These are phyloP conservation scores for Cryptocephalus primarius DNA, from an alignment of 2,888 invertebrate species.

Conservation along the genomic window DNA sequence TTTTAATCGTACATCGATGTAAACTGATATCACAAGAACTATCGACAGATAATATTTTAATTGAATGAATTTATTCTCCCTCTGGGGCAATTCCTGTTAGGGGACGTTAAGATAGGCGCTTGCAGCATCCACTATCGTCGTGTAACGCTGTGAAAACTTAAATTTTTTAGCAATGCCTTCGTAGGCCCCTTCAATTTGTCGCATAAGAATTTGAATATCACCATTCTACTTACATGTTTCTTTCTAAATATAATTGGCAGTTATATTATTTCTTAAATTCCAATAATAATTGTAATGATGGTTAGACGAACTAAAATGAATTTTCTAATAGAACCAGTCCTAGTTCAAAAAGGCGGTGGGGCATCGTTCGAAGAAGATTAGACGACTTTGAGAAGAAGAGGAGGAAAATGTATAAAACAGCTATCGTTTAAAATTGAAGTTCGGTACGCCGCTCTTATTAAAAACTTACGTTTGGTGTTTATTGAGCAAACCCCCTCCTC, in stretches of 20 bases:
- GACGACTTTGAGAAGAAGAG: too few relatives aligned
- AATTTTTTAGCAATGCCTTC: conserved; percentile 11
- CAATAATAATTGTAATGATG: background rate
- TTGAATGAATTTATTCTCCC: background rate
- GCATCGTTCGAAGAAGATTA: conserved; percentile 1
- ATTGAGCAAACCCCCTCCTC: too few relatives aligned
- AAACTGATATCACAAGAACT: too few relatives aligned
- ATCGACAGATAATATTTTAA: too few relatives aligned
- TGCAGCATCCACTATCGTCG: too few relatives aligned
- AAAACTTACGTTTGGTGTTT: too few relatives aligned
- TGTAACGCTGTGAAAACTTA: conserved; percentile 14
- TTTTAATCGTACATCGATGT: too few relatives aligned
- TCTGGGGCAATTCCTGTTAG: background rate
- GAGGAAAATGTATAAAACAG: too few relatives aligned
- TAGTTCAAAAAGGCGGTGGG: conserved; percentile 27
- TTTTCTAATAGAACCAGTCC: conserved; percentile 20
- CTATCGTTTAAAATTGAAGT: too few relatives aligned
- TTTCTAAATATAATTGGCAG: conserved; percentile 34
- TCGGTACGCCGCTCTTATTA: too few relatives aligned
- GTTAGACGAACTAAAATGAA: conserved; percentile 1
- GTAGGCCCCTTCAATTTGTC: conserved; percentile 21
- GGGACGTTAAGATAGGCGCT: conserved; percentile 3
- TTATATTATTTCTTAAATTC: conserved; percentile 27
- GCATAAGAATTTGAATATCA: conserved; percentile 42
- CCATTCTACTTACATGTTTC: conserved; percentile 35